phyloP scores from a whole-genome alignment of 1,140 invertebrate genomes.

The Zaprionus ornatus region DNA sequence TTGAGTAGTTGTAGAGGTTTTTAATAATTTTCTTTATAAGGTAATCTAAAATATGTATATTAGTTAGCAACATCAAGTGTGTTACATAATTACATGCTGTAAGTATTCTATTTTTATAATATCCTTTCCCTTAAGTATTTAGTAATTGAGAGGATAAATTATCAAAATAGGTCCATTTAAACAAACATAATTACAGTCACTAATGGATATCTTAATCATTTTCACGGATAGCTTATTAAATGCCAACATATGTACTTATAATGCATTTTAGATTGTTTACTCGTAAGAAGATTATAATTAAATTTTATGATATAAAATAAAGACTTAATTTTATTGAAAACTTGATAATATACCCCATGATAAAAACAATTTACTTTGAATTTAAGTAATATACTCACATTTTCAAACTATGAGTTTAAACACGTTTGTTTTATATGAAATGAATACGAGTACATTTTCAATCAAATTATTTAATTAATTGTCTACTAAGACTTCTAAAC shows the following conservation, averaged over 20 bases:
- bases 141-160: conserved; percentile 32
- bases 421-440: too few species aligned
- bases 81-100: conserved; percentile 34
- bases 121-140: conserved; percentile 36
- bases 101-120: conserved; percentile 47
- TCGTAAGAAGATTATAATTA: conserved; percentile 67
- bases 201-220: conserved; percentile 47
- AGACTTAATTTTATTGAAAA: conserved; percentile 61
- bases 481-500: too few species aligned
- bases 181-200: conserved; percentile 46
- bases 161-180: conserved; percentile 35
- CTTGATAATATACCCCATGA: not conserved
- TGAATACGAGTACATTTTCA: too few species aligned
- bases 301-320: conserved; percentile 69
- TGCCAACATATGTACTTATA: conserved; percentile 70
- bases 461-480: too few species aligned
- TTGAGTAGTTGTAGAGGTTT: conserved; percentile 21
- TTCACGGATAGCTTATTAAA: conserved; percentile 52
- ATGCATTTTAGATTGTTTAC: conserved; percentile 67
- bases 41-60: conserved; percentile 15
- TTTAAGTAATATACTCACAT: too few species aligned
- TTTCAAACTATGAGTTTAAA: too few species aligned
- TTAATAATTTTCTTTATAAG: conserved; percentile 3
- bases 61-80: conserved; percentile 14
- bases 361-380: too few species aligned